Evolutionary conservation across 2,113 vertebrate species (phyloP).

Genomic region (Craseonycteris thonglongyai): DNA sequence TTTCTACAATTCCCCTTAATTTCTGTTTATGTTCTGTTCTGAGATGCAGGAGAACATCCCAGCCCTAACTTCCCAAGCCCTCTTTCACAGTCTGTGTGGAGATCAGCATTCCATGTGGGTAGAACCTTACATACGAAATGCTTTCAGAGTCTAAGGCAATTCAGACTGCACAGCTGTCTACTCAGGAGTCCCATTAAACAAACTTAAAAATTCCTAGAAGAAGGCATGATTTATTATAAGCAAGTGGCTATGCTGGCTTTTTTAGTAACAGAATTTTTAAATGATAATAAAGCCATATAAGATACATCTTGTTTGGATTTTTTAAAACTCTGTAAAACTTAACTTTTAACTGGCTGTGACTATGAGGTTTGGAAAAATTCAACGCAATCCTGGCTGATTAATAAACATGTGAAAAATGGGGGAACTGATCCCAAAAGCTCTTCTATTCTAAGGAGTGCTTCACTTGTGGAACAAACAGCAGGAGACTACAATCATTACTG

Average conservation of each 20-base stretch:
- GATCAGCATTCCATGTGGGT: not conserved
- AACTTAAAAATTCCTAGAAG: slow-evolving; percentile 7
- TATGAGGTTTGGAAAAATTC: not conserved
- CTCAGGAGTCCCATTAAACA: not conserved
- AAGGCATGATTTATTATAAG: slow-evolving; percentile 12
- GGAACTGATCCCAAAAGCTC: not conserved
- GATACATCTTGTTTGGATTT: not conserved
- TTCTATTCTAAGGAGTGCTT: not conserved
- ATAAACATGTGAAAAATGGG: not conserved
- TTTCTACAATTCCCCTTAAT: not conserved
- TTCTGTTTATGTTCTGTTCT: not conserved
- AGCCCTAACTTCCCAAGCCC: not conserved
- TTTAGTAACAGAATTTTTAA: not conserved
- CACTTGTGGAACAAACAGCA: not conserved
- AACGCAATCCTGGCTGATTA: not conserved
- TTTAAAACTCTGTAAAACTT: not conserved
- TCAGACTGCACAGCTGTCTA: not conserved
- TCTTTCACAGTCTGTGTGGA: not conserved
- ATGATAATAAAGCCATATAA: not conserved
- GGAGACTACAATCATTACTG: not conserved
- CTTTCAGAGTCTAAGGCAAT: not conserved
- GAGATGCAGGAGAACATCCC: not conserved
- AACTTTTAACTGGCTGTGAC: not conserved
- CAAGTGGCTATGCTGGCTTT: not conserved
- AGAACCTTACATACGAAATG: not conserved